A percentile compares a stretch with the other conserved stretches of the same genome.
Evolutionary conservation across 2,888 invertebrate species (phyloP).

Genomic region (Neoaliturus tenellus): DNA sequence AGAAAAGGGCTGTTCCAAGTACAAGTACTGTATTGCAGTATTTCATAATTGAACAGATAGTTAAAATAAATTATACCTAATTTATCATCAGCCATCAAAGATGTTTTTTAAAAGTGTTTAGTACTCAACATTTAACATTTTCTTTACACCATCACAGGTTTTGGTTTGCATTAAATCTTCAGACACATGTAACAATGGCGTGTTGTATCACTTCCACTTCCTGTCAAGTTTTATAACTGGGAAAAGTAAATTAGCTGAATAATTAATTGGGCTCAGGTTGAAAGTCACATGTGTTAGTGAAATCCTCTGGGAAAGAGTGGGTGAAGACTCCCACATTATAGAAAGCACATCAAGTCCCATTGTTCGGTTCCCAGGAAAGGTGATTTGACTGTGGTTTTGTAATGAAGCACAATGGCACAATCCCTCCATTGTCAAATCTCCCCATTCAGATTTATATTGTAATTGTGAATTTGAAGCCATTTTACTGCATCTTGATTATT

Average conservation of each 20-base stretch:
- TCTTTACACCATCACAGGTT: too few relatives aligned
- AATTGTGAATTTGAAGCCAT: too few relatives aligned
- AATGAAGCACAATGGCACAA: neutral
- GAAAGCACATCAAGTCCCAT: conserved; percentile 28
- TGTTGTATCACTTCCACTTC: neutral
- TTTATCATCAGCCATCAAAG: too few relatives aligned
- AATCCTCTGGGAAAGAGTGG: conserved; percentile 8
- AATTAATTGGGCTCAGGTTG: conserved; percentile 13
- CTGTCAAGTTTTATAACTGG: conserved; percentile 28
- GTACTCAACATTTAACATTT: too few relatives aligned
- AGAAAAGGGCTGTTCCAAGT: too few relatives aligned
- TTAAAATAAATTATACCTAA: too few relatives aligned
- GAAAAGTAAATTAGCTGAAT: conserved; percentile 31
- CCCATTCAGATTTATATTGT: neutral
- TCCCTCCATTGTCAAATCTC: neutral
- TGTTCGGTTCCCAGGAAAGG: conserved; percentile 3
- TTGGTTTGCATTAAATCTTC: neutral
- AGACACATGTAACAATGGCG: neutral
- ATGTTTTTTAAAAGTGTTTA: too few relatives aligned
- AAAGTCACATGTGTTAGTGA: conserved; percentile 36
- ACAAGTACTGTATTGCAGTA: too few relatives aligned
- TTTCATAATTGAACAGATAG: too few relatives aligned
- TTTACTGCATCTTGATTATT: too few relatives aligned
- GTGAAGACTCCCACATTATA: conserved; percentile 17
- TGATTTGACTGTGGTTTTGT: neutral